Percentiles rank a stretch among this genome's conserved stretches.
These are phyloP conservation scores for Anodontia alba DNA, from an alignment of 2,888 invertebrate genomes.

Conservation along the genomic window DNA sequence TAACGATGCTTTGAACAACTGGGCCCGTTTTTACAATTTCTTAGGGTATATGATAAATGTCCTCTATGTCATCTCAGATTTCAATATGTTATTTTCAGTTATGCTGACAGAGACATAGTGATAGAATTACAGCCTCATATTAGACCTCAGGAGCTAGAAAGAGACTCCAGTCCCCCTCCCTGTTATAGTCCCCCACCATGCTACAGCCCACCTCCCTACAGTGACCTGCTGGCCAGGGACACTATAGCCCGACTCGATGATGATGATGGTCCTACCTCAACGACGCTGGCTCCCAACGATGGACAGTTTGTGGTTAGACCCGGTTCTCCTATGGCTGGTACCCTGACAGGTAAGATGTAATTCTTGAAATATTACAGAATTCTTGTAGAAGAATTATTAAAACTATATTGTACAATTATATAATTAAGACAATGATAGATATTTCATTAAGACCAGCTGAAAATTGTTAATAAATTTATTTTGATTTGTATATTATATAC, in stretches of 20 bases:
- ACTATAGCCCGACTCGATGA: conserved; percentile 86
- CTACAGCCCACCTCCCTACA: conserved; percentile 71
- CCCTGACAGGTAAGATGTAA: neutral
- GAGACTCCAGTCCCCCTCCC: conserved; percentile 70
- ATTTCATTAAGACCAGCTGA: no score
- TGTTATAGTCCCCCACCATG: conserved; percentile 69
- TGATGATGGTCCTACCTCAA: conserved; percentile 85
- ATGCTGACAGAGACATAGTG: conserved; percentile 72
- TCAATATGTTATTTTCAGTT: conserved; percentile 57
- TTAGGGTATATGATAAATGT: no score
- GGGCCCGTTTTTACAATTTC: no score
- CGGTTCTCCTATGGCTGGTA: conserved; percentile 54
- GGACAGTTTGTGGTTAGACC: conserved; percentile 67
- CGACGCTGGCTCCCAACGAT: conserved; percentile 83
- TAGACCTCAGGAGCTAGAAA: conserved; percentile 51
- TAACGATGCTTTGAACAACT: no score
- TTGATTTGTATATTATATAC: no score
- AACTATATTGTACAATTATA: no score
- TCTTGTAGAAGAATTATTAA: no score
- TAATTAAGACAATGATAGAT: no score
- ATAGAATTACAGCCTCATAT: conserved; percentile 77
- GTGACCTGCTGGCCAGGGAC: conserved; percentile 83
- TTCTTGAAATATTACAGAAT: no score
- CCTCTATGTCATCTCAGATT: no score
- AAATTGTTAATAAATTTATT: no score